These are phyloP conservation scores for Tupaia tana DNA, from an alignment of 2,113 vertebrate species.

Conservation along the genomic window DNA sequence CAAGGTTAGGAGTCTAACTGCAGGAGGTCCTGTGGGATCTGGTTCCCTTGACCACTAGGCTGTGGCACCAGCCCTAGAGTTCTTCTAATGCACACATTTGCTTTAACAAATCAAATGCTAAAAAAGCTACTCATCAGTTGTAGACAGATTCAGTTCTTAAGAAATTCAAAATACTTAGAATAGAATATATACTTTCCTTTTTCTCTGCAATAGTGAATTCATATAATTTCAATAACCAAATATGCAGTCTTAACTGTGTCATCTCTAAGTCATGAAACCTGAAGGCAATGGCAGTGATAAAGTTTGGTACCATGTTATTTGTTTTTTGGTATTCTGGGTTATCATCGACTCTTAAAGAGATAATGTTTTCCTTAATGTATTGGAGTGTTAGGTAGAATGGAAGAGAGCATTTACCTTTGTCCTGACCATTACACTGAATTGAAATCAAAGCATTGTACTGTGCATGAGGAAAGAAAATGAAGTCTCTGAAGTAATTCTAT, in stretches of 20 bases:
- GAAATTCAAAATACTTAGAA: constrained; percentile 28
- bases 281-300: constrained; percentile 60
- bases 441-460: constrained; percentile 76
- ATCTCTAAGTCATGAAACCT: constrained; percentile 58
- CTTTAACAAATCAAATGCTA: constrained; percentile 49
- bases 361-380: constrained; percentile 75
- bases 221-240: constrained; percentile 45
- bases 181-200: constrained; percentile 3
- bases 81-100: background rate
- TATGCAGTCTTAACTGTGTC: background rate
- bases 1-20: too few relatives aligned
- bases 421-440: constrained; percentile 82
- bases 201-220: background rate
- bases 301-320: constrained; percentile 49
- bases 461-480: constrained; percentile 76
- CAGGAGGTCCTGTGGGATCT: too few relatives aligned
- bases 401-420: constrained; percentile 72
- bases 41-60: too few relatives aligned
- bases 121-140: constrained; percentile 28
- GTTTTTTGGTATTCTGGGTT: constrained; percentile 56
- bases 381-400: constrained; percentile 64
- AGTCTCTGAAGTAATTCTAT: constrained; percentile 73
- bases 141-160: constrained; percentile 47
- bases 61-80: too few relatives aligned
- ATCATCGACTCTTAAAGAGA: constrained; percentile 68